Base-by-base conservation (phyloP, 1,140 invertebrate genomes). In the Diabrotica undecimpunctata region DNA sequence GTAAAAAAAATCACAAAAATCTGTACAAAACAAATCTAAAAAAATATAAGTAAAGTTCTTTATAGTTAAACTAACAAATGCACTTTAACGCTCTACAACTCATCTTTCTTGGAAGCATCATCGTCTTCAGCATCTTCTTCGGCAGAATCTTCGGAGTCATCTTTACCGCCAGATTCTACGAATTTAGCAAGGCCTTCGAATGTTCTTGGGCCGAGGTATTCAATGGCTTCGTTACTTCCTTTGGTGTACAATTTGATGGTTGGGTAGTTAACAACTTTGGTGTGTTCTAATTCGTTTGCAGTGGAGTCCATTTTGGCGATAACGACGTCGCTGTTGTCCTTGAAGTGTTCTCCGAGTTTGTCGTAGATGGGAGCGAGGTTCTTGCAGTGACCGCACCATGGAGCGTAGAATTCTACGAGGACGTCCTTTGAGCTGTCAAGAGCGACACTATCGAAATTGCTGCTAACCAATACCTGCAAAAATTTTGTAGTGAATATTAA, bases 301-400 rank as follows among this genome's bases (percentile, higher is more conserved):
- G 97, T 99, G 56, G 97, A 89, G 81, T 99, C 98, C 86, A 99
- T 98, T 83, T 99, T 99, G 69, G 97, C 96, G 78, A 99, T 93
- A 10, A 99, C 85, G 69, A 99, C 84, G 66, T 89, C 87, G 51
- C 90, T 86, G 71, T 88, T 87, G 71, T 94, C 90, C 77, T 92
- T 90, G 81, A 88, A 98, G 80, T 97, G 93, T 66, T 77, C 74
- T 72, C 94, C 91, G 63, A 86, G 91, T 76, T 86, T 85, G 69
- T 99, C 96, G 81, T 96, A 99, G 80, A 98, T 98, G 36, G 97
- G 97, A 68, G 85, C 92, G 70, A 99, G 83, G 79, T 98, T 92
- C 80, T 98, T 97, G 86, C 97, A 99, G 79, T 99, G 96, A 66
- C 94, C 90, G 78, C 92, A 94, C 97, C 97, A 99, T 65, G 96